Percentiles rank a stretch among this genome's conserved stretches.
Conservation (phyloP, 2,113 vertebrate genomes). For the Stegastes partitus region DNA sequence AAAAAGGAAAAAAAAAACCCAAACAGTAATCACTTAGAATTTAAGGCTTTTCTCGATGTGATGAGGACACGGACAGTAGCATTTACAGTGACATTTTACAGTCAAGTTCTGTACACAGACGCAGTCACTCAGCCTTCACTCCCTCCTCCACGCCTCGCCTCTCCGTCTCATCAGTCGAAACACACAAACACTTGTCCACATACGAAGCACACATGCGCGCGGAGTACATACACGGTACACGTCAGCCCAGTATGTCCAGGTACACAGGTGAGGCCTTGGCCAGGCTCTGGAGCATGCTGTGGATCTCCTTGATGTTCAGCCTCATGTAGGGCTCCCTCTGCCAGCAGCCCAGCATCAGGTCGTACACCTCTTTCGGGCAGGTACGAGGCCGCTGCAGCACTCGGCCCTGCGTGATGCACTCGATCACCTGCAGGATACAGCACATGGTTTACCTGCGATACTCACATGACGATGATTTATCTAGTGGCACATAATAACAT, state of each 20-base stretch:
- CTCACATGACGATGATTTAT: no score
- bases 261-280: slow-evolving; percentile 98
- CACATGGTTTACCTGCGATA: no score
- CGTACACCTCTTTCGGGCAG: slow-evolving; percentile 97
- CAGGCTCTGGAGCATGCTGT: slow-evolving; percentile 95
- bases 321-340: slow-evolving; percentile 98
- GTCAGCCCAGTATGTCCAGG: slow-evolving; percentile 98
- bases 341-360: slow-evolving; percentile 99
- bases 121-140: slow-evolving; percentile 71
- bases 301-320: slow-evolving; percentile 98
- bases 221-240: slow-evolving; percentile 67
- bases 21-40: slow-evolving; percentile 78
- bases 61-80: slow-evolving; percentile 88
- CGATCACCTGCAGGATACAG: slow-evolving; percentile 90
- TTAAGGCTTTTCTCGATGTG: slow-evolving; percentile 96
- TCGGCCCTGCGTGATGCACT: slow-evolving; percentile 98
- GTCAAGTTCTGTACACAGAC: slow-evolving; percentile 76
- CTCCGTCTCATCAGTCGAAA: background rate
- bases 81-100: slow-evolving; percentile 81
- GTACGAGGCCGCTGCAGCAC: slow-evolving; percentile 97
- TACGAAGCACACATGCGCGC: slow-evolving; percentile 82
- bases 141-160: slow-evolving; percentile 15
- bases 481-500: no score
- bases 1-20: slow-evolving; percentile 57
- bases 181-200: slow-evolving; percentile 23